Base-by-base conservation (phyloP, 2,888 invertebrate genomes). In the Sminthurides aquaticus region DNA sequence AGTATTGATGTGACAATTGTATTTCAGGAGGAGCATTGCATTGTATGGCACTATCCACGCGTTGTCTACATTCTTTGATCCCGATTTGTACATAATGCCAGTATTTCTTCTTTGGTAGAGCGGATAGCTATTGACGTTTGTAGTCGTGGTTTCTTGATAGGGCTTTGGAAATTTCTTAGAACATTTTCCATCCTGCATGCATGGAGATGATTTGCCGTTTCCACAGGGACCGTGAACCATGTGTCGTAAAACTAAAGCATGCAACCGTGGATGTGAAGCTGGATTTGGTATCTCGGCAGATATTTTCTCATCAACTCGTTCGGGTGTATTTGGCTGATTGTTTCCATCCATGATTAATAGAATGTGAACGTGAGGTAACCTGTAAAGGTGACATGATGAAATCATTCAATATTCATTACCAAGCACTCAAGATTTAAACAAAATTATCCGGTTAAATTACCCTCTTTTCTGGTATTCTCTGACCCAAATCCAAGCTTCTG, bases 1-100 rank as follows among this genome's bases (percentile, higher is more conserved):
- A 1, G 79, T 76, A 71, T 79, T 80, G 48, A 79, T 77, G 66
- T 80, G 79, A 20, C 70, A 69, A 62, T 78, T 72, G 70, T 72
- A 79, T 60, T 74, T 76, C 56, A 69, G 59, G 5, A 65, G 64
- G 22, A 79, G 63, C 60, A 69, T 75, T 1, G 76, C 76, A 66
- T 77, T 78, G 68, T 78, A 78, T 0, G 79, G 79, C 8, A 79
- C 78, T 5, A 79, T 75, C 72, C 73, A 76, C 57, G 68, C 43
- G 43, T 34, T 34, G 43, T 34, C 8, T 11, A 34, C 5, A 34
- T 34, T 34, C 15, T 34, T 34, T 34, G 43, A 34, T n/a, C n/a
- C n/a, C n/a, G n/a, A n/a, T n/a, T n/a, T n/a, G n/a, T n/a, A n/a
- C n/a, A n/a, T 18, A n/a, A 1, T 67, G 55, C 18, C 49, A 25